Evolutionary conservation across 2,888 invertebrate genomes (phyloP).

Genomic region (Laspeyria flexula): DNA sequence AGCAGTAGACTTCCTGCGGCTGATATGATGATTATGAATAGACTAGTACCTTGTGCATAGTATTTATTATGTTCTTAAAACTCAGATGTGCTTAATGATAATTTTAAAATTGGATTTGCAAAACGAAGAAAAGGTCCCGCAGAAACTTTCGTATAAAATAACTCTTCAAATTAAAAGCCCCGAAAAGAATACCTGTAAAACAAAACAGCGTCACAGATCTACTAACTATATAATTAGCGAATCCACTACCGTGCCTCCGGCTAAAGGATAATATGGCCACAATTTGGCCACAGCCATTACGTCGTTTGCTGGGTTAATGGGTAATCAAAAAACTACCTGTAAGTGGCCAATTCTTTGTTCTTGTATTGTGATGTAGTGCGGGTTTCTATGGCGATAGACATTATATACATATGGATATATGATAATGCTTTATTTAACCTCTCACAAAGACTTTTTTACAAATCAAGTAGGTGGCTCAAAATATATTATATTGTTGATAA

Average conservation of each 20-base stretch:
- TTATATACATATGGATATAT: neutral
- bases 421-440: too few relatives aligned
- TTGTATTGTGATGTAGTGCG: conserved; percentile 26
- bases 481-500: too few relatives aligned
- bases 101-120: too few relatives aligned
- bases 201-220: conserved; percentile 32
- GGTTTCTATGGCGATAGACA: conserved; percentile 23
- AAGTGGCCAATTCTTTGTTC: conserved; percentile 47
- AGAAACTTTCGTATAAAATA: too few relatives aligned
- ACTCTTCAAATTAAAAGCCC: neutral
- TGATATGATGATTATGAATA: too few relatives aligned
- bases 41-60: too few relatives aligned
- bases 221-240: conserved; percentile 30
- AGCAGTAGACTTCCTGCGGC: too few relatives aligned
- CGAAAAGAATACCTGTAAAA: neutral
- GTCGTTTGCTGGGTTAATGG: conserved; percentile 48
- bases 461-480: too few relatives aligned
- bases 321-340: conserved; percentile 48
- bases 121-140: too few relatives aligned
- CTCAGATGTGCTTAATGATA: too few relatives aligned
- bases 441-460: too few relatives aligned
- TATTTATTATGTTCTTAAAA: too few relatives aligned
- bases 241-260: conserved; percentile 33
- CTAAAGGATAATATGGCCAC: conserved; percentile 38
- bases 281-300: conserved; percentile 44